Evolutionary conservation across 2,797 vertebrate species (phyloP).

Genomic region (Cossypha dichroa): DNA sequence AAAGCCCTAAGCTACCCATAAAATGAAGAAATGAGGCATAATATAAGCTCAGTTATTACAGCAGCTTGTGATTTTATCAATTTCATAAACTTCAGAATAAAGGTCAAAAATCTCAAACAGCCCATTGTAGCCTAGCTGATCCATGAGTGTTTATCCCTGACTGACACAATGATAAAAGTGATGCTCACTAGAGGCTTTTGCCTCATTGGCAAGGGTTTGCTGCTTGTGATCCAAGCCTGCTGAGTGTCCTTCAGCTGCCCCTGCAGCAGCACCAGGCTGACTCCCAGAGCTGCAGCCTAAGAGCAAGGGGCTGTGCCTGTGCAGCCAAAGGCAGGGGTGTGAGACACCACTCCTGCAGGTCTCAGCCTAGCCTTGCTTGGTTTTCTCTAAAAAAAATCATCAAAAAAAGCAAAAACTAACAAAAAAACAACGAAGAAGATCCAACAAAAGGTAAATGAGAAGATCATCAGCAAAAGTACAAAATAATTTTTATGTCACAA

Average conservation of each 20-base stretch:
- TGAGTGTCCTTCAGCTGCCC: background rate
- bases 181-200: background rate
- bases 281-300: background rate
- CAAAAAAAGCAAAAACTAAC: fast-evolving
- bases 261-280: background rate
- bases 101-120: background rate
- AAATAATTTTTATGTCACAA: background rate
- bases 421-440: background rate
- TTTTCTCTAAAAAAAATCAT: background rate
- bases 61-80: background rate
- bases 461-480: background rate
- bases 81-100: conserved; percentile 1
- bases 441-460: background rate
- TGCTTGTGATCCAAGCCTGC: background rate
- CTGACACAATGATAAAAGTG: background rate
- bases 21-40: conserved; percentile 22
- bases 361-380: background rate
- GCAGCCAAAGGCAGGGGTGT: background rate
- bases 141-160: background rate
- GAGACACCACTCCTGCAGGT: background rate
- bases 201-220: background rate
- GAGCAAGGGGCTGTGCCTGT: background rate
- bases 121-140: background rate
- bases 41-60: background rate
- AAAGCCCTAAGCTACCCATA: background rate